Conservation (phyloP, 2,888 invertebrate species). For the Salticus scenicus region DNA sequence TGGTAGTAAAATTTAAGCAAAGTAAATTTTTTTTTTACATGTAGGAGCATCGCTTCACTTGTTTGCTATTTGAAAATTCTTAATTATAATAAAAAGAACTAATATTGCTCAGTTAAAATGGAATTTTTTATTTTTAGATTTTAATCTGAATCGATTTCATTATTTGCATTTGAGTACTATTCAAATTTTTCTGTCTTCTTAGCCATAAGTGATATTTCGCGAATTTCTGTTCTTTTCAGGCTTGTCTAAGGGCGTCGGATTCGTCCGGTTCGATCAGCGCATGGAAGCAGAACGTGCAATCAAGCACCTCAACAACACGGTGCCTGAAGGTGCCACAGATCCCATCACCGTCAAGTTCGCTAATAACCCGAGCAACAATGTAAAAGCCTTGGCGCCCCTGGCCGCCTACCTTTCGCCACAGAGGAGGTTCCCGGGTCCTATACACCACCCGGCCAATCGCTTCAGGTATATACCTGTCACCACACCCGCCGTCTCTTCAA, state of each 20-base stretch:
- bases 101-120: no score
- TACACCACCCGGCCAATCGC: constrained; percentile 88
- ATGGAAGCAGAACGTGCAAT: constrained; percentile 93
- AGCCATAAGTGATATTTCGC: no score
- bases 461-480: constrained; percentile 82
- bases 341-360: constrained; percentile 97
- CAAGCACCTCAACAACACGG: constrained; percentile 90
- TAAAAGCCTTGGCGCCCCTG: constrained; percentile 85
- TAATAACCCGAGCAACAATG: constrained; percentile 91
- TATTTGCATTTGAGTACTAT: no score
- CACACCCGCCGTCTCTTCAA: constrained; percentile 78
- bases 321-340: constrained; percentile 89
- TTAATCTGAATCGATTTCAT: no score
- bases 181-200: no score
- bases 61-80: no score
- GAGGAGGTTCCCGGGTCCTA: constrained; percentile 83
- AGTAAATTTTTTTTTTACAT: no score
- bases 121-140: no score
- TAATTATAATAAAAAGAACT: no score
- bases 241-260: constrained; percentile 93
- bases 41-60: no score
- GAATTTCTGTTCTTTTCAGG: constrained; percentile 80
- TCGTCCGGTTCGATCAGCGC: constrained; percentile 93
- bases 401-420: constrained; percentile 85
- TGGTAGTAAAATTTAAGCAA: no score